Conservation (phyloP, 2,113 vertebrate genomes). For the Oncorhynchus masou region DNA sequence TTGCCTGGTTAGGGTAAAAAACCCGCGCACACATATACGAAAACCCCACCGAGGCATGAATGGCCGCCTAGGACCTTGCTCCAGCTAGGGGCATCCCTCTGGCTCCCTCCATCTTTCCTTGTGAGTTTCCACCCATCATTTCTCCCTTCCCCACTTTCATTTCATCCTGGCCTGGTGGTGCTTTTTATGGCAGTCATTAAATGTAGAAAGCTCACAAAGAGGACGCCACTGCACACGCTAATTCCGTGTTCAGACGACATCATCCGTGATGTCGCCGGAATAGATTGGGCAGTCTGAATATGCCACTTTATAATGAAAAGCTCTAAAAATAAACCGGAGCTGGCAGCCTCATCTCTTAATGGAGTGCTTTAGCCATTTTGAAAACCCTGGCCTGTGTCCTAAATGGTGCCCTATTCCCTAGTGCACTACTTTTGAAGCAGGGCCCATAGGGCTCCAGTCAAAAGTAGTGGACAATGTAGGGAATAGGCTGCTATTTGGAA, state of each 20-base stretch:
- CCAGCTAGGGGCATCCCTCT: background rate
- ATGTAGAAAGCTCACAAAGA: background rate
- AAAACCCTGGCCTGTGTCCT: background rate
- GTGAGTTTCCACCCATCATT: background rate
- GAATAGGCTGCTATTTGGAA: too few relatives aligned
- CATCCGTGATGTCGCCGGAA: background rate
- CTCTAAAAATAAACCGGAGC: background rate
- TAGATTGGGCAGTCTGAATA: background rate
- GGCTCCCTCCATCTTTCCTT: background rate
- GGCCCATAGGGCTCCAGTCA: too few relatives aligned
- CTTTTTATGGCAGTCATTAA: background rate
- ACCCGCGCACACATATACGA: too few relatives aligned
- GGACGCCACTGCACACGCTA: background rate
- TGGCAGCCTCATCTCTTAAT: background rate
- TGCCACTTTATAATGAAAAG: constrained; percentile 3
- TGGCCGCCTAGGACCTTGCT: too few relatives aligned
- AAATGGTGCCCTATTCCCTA: background rate
- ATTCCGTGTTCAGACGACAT: background rate
- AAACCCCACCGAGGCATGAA: too few relatives aligned
- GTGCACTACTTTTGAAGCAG: too few relatives aligned
- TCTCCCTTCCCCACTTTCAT: too few relatives aligned
- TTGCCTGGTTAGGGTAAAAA: background rate
- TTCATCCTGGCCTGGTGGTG: background rate
- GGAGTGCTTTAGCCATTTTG: background rate
- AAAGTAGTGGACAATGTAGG: too few relatives aligned